Conservation (phyloP, 2,888 invertebrate species). For the Zootermopsis nevadensis region DNA sequence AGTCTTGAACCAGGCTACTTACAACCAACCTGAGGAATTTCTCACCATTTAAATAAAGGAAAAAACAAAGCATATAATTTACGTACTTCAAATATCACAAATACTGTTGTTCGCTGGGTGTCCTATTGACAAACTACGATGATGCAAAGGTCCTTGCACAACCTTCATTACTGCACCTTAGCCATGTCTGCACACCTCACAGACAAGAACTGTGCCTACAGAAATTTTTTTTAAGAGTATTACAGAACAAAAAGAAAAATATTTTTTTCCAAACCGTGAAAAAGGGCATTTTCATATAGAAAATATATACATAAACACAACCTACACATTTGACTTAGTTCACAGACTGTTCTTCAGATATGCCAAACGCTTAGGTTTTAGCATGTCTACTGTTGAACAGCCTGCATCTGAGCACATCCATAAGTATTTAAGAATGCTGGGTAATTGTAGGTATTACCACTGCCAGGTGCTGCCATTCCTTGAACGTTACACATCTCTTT, state of each 20-base stretch:
- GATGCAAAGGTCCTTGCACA: background rate
- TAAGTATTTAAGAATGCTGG: constrained; percentile 22
- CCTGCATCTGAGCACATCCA: constrained; percentile 8
- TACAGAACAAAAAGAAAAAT: background rate
- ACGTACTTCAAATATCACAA: background rate
- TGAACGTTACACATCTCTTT: constrained; percentile 24
- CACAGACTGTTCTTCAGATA: background rate
- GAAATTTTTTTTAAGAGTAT: background rate
- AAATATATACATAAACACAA: background rate
- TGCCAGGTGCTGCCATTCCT: background rate
- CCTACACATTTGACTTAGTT: background rate
- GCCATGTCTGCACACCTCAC: too few species aligned
- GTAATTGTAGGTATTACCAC: background rate
- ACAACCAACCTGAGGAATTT: background rate
- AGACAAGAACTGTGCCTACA: background rate
- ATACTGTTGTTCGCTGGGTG: background rate
- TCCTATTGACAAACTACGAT: background rate
- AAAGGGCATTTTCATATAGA: background rate
- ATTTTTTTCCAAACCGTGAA: background rate
- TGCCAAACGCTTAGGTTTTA: background rate
- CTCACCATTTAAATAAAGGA: background rate
- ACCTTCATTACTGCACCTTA: background rate
- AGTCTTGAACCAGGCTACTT: background rate
- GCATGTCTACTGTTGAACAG: constrained; percentile 16
- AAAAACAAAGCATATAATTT: background rate